These are phyloP conservation scores for Ornithoptera alexandrae DNA, from an alignment of 2,888 invertebrate genomes.

Conservation along the genomic window DNA sequence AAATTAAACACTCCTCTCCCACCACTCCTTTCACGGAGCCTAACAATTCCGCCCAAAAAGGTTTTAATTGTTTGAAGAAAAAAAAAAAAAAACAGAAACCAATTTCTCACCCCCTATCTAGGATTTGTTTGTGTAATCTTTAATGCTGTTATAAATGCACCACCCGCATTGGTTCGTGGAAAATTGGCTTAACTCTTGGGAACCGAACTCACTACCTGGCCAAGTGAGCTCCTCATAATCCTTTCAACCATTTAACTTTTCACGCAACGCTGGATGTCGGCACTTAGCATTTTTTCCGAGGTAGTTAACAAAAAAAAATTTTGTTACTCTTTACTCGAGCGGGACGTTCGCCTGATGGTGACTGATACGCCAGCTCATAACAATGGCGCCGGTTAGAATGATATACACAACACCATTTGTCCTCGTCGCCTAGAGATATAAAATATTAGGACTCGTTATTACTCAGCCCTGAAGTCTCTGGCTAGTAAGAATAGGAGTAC, in stretches of 20 bases:
- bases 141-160: conserved; percentile 48
- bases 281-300: conserved; percentile 31
- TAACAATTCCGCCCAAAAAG: conserved; percentile 8
- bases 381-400: too few species aligned
- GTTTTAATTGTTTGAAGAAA: conserved; percentile 18
- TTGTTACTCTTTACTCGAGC: too few species aligned
- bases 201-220: conserved; percentile 58
- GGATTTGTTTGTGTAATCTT: conserved; percentile 48
- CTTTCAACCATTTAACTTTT: conserved; percentile 54
- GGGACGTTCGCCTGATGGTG: too few species aligned
- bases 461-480: too few species aligned
- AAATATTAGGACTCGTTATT: too few species aligned
- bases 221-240: conserved; percentile 45
- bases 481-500: too few species aligned
- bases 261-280: conserved; percentile 44
- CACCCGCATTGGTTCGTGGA: conserved; percentile 63
- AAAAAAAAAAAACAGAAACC: conserved; percentile 33
- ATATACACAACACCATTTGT: too few species aligned
- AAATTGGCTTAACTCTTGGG: conserved; percentile 42
- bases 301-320: neutral
- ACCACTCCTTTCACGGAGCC: neutral
- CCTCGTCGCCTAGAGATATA: too few species aligned
- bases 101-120: conserved; percentile 44
- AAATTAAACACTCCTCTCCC: conserved; percentile 20
- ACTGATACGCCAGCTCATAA: too few species aligned